phyloP scores from a whole-genome alignment of 1,140 invertebrate genomes.

The Diprion similis region DNA sequence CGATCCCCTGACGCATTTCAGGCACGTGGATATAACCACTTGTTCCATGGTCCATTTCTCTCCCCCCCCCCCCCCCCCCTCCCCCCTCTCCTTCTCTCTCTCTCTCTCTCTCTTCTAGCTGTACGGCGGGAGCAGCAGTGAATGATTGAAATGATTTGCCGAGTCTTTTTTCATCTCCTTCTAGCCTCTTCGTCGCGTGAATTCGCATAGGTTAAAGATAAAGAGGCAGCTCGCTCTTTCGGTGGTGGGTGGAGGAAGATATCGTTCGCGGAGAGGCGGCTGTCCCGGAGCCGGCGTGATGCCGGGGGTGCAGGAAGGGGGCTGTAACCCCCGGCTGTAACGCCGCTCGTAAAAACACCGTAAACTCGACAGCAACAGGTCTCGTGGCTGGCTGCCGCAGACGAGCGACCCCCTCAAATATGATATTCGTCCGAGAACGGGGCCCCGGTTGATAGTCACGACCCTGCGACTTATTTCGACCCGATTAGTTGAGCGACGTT shows the following conservation, averaged over 20 bases:
- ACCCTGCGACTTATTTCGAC: background rate
- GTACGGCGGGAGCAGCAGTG: too few species aligned
- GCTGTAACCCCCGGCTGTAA: conserved; percentile 48
- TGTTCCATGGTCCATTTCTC: background rate
- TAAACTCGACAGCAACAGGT: conserved; percentile 65
- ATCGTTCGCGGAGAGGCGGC: background rate
- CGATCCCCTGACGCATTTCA: too few species aligned
- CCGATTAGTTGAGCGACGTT: too few species aligned
- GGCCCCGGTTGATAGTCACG: background rate
- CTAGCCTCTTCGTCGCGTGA: background rate
- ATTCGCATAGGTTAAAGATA: conserved; percentile 4
- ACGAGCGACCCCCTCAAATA: conserved; percentile 34
- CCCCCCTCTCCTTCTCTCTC: background rate
- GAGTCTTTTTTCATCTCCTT: too few species aligned
- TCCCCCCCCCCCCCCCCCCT: background rate
- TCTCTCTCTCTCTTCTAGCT: background rate
- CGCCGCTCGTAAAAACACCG: conserved; percentile 63
- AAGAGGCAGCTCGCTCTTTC: too few species aligned
- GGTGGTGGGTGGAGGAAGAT: background rate
- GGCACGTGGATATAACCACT: conserved; percentile 3
- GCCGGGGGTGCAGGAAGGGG: background rate
- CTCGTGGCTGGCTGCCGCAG: conserved; percentile 50
- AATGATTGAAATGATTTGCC: too few species aligned
- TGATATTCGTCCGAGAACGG: conserved; percentile 31
- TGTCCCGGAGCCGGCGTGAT: background rate